Evolutionary conservation across 2,113 vertebrate genomes (phyloP), one percentile per base, ranked within the genome.

Genomic region (Neopipo cinnamomea): DNA sequence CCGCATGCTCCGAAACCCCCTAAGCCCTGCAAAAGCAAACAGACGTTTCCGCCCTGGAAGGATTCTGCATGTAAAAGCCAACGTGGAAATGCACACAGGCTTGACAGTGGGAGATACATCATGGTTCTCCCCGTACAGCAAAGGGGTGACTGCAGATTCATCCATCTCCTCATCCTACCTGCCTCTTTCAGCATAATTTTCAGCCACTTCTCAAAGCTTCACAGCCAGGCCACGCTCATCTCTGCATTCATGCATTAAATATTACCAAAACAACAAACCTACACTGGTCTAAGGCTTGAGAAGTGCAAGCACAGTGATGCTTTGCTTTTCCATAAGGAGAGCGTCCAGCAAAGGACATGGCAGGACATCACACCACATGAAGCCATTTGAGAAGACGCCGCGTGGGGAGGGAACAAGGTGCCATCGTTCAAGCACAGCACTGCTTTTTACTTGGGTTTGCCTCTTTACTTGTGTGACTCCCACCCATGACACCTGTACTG

Each of bases 181-280:
- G 91, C 94, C 85, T 97, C 94, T 97, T 81, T 68, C 97, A 90
- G 93, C 96, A 88, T 66, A 35, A 67, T 76, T 95, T 91, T 75
- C 24, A 27, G 84, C 27, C 56, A 21, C 56, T 61, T 91, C 46
- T 81, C 83, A 91, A 85, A 96, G 91, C 76, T 10, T 15, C 37
- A 18, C 47, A 92, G 96, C 89, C 92, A 89, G 95, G 95, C 95
- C 97, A 97, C 30, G 72, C 94, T 98, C 96, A 81, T 97, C 97
- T 97, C 96, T 96, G 71, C 88, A 92, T 83, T 91, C 89, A 93
- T 72, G 28, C 81, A 56, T 84, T 93, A 96, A 96, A 88, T 75
- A 89, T 82, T 95, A 91, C 47, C 80, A 75, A 96, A 96, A 96
- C 83, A 96, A 65, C 55, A 91, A 79, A 68, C 9, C 18, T 73